Evolutionary conservation across 2,113 vertebrate species (phyloP).

Genomic region (Porphyrio hochstetteri): DNA sequence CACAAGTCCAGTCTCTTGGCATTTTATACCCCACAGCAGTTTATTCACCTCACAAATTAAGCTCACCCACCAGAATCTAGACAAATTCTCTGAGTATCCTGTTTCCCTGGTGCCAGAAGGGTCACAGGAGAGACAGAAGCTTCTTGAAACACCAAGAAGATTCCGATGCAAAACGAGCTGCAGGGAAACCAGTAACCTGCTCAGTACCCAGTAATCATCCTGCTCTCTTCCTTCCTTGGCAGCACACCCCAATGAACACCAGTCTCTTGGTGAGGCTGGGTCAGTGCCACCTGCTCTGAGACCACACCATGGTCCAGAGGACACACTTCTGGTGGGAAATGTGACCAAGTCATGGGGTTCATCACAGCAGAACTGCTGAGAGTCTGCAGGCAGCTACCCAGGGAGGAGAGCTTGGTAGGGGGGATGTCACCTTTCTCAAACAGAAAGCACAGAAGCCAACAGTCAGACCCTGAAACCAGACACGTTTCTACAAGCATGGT

Average conservation of each 20-base stretch:
- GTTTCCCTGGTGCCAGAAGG: neutral
- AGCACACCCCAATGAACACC: neutral
- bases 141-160: neutral
- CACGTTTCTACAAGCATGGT: neutral
- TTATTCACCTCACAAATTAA: neutral
- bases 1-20: neutral
- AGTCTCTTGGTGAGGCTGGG: neutral
- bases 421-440: neutral
- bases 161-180: neutral
- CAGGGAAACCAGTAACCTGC: neutral
- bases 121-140: neutral
- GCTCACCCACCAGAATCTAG: neutral
- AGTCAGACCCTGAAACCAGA: neutral
- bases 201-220: neutral
- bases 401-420: neutral
- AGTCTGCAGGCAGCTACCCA: neutral
- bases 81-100: neutral
- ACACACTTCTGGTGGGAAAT: neutral
- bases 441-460: neutral
- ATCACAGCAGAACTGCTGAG: neutral
- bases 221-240: neutral
- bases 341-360: neutral
- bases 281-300: neutral
- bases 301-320: too few species aligned
- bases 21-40: neutral